A percentile compares a stretch with the other conserved stretches of the same genome.
These are phyloP conservation scores for Cettia cetti DNA, from an alignment of 2,113 vertebrate genomes.

Conservation along the genomic window DNA sequence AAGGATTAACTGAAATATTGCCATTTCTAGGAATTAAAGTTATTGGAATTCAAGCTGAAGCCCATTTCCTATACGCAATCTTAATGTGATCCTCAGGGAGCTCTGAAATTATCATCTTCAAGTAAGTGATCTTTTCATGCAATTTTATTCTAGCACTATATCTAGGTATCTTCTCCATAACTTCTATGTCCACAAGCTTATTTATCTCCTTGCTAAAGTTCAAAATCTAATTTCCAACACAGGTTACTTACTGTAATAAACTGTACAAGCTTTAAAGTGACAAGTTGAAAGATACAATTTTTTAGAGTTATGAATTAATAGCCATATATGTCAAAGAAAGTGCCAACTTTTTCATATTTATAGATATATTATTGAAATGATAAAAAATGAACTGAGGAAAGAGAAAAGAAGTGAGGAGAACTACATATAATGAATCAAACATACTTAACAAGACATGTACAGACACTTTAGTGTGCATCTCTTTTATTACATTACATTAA, in stretches of 20 bases:
- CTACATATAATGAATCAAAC: slow-evolving; percentile 88
- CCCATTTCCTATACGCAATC: slow-evolving; percentile 31
- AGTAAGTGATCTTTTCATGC: slow-evolving; percentile 67
- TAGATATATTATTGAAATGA: slow-evolving; percentile 93
- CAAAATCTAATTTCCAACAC: slow-evolving; percentile 81
- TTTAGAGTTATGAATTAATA: slow-evolving; percentile 84
- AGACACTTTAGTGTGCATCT: slow-evolving; percentile 86
- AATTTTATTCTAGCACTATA: slow-evolving; percentile 66
- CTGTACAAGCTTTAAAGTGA: slow-evolving; percentile 78
- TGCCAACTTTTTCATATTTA: slow-evolving; percentile 89
- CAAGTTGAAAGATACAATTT: slow-evolving; percentile 81
- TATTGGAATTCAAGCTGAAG: slow-evolving; percentile 51
- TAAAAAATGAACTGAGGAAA: slow-evolving; percentile 84
- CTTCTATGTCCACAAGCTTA: slow-evolving; percentile 72
- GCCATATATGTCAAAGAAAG: slow-evolving; percentile 81
- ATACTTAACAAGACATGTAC: slow-evolving; percentile 84
- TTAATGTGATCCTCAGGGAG: slow-evolving; percentile 51
- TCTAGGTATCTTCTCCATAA: slow-evolving; percentile 69
- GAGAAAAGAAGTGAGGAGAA: slow-evolving; percentile 78
- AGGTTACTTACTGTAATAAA: slow-evolving; percentile 83
- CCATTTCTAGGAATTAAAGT: slow-evolving; percentile 44
- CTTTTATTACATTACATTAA: slow-evolving; percentile 91
- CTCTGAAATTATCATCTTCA: slow-evolving; percentile 62
- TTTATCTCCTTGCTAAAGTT: slow-evolving; percentile 81
- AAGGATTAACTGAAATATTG: slow-evolving; percentile 18